Evolutionary conservation across 2,113 vertebrate species (phyloP).

Genomic region (Oenanthe melanoleuca): DNA sequence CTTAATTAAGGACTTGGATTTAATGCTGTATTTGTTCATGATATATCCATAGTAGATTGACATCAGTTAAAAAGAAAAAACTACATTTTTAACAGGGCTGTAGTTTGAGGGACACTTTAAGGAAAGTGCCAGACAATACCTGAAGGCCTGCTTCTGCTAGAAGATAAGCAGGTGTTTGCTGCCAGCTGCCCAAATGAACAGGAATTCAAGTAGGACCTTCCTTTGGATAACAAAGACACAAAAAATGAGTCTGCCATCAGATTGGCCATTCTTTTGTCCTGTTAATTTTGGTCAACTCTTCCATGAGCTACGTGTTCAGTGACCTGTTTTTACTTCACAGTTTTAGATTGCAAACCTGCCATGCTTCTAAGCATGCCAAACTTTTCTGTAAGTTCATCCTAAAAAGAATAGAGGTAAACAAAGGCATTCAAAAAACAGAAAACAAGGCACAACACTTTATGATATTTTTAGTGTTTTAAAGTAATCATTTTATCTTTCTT

Average conservation of each 20-base stretch:
- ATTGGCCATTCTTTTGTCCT: not conserved
- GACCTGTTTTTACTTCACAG: not conserved
- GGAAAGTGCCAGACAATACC: not conserved
- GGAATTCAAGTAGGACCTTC: not conserved
- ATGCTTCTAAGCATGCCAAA: not conserved
- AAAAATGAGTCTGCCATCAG: not conserved
- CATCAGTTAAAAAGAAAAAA: not conserved
- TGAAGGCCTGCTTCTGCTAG: not conserved
- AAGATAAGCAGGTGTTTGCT: not conserved
- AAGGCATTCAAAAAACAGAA: not conserved
- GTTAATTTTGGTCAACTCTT: not conserved
- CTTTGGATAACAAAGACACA: not conserved
- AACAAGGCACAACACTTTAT: not conserved
- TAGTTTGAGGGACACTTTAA: not conserved
- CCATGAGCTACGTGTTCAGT: not conserved
- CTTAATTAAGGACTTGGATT: not conserved
- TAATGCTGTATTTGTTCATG: not conserved
- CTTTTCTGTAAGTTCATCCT: not conserved
- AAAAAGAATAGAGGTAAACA: not conserved
- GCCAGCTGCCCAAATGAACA: not conserved
- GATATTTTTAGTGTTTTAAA: constrained; percentile 16
- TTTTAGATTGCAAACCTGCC: not conserved
- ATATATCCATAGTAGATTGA: not conserved
- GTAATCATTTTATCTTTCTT: constrained; percentile 66
- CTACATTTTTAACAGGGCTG: not conserved